phyloP scores from a whole-genome alignment of 2,113 vertebrate genomes.

The Tupaia tana region DNA sequence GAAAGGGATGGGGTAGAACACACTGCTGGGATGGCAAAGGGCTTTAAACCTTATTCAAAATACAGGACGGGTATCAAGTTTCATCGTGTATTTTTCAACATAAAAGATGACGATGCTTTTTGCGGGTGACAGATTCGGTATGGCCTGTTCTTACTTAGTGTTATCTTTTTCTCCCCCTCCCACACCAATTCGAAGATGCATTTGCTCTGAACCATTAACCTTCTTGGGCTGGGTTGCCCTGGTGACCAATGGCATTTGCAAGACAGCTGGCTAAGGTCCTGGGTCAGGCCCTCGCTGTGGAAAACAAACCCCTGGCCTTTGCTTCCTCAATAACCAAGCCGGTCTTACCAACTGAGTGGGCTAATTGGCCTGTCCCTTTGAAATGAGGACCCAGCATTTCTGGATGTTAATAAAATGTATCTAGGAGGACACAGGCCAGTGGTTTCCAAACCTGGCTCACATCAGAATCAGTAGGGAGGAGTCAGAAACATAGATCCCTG shows the following conservation, averaged over 20 bases:
- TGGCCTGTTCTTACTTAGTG: neutral
- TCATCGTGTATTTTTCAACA: neutral
- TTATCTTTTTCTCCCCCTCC: neutral
- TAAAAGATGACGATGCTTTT: neutral
- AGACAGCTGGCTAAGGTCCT: constrained; percentile 74
- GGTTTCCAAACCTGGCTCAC: neutral
- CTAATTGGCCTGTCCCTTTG: constrained; percentile 81
- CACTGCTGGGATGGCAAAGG: neutral
- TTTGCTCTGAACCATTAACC: constrained; percentile 66
- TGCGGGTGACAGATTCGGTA: neutral
- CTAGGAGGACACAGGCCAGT: constrained; percentile 12
- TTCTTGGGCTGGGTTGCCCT: constrained; percentile 60
- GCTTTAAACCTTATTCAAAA: neutral
- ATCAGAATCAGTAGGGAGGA: constrained; percentile 13
- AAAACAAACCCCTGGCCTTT: constrained; percentile 71
- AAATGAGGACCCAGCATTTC: constrained; percentile 62
- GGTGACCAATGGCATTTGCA: constrained; percentile 74
- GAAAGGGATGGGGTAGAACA: fast-evolving
- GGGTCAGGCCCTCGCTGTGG: constrained; percentile 64
- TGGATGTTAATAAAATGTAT: constrained; percentile 74
- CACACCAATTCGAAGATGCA: neutral
- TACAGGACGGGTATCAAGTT: neutral
- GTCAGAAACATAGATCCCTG: neutral
- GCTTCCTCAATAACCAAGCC: constrained; percentile 75
- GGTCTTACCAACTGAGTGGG: constrained; percentile 72